These are phyloP conservation scores for Brachionus sp. DNA, from an alignment of 1,140 invertebrate genomes.

Conservation along the genomic window DNA sequence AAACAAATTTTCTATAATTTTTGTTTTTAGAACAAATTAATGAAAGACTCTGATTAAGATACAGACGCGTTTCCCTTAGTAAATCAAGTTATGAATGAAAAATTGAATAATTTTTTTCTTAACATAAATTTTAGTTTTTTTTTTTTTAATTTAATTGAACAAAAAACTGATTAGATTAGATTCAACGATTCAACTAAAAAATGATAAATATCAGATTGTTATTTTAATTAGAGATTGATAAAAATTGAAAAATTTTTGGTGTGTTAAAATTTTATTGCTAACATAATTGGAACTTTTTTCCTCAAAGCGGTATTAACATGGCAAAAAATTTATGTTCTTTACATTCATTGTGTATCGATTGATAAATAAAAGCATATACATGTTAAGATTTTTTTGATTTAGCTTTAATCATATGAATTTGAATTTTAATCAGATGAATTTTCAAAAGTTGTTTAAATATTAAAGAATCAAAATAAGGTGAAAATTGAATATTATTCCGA, in stretches of 20 bases:
- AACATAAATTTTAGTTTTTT: not conserved
- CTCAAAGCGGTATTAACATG: not conserved
- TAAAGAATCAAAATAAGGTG: too few species aligned
- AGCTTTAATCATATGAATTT: too few species aligned
- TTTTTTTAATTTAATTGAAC: not conserved
- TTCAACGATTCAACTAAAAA: too few species aligned
- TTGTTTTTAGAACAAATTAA: too few species aligned
- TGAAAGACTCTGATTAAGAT: too few species aligned
- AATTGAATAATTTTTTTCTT: not conserved
- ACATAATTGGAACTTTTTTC: not conserved
- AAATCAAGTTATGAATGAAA: too few species aligned
- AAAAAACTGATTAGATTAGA: not conserved
- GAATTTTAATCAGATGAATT: too few species aligned
- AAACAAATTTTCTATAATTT: not conserved
- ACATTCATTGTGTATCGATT: not conserved
- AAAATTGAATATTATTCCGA: too few species aligned
- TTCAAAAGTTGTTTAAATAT: not conserved
- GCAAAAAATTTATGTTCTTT: not conserved
- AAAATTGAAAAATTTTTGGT: too few species aligned
- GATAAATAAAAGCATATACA: not conserved
- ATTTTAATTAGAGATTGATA: too few species aligned
- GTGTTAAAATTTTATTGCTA: not conserved
- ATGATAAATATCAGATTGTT: too few species aligned
- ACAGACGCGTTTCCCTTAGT: too few species aligned
- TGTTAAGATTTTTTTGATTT: not conserved